Evolutionary conservation across 2,888 invertebrate genomes (phyloP).

Genomic region (Meghimatium bilineatum): DNA sequence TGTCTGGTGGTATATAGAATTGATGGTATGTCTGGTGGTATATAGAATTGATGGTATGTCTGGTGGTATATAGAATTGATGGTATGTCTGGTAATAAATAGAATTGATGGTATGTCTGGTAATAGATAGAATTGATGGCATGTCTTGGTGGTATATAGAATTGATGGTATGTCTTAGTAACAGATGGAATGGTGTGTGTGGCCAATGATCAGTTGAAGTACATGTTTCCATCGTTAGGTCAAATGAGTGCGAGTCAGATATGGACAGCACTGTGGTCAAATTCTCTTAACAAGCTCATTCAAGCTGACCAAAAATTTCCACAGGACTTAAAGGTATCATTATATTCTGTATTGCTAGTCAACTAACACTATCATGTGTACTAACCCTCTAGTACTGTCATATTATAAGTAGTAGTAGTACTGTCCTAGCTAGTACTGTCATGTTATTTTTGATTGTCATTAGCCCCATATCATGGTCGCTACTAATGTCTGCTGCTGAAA

Average conservation of each 20-base stretch:
- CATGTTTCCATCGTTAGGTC: constrained; percentile 13
- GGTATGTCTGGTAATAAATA: too few species aligned
- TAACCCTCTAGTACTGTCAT: neutral
- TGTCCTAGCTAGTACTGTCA: too few species aligned
- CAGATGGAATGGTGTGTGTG: neutral
- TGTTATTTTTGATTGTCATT: too few species aligned
- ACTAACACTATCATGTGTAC: neutral
- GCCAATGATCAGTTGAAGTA: neutral
- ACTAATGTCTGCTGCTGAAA: too few species aligned
- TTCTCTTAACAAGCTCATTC: constrained; percentile 29
- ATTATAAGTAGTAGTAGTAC: too few species aligned
- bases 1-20: neutral
- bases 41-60: neutral
- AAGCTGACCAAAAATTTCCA: constrained; percentile 29
- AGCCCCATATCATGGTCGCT: too few species aligned
- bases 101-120: neutral
- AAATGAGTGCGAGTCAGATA: constrained; percentile 43
- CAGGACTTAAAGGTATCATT: constrained; percentile 34
- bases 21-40: neutral
- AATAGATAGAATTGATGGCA: too few species aligned
- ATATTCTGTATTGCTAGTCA: neutral
- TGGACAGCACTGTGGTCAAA: constrained; percentile 37
- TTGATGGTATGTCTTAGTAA: neutral
- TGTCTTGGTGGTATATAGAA: neutral
- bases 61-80: neutral